Base-by-base conservation (phyloP, 2,113 vertebrate species). In the Micromys minutus region DNA sequence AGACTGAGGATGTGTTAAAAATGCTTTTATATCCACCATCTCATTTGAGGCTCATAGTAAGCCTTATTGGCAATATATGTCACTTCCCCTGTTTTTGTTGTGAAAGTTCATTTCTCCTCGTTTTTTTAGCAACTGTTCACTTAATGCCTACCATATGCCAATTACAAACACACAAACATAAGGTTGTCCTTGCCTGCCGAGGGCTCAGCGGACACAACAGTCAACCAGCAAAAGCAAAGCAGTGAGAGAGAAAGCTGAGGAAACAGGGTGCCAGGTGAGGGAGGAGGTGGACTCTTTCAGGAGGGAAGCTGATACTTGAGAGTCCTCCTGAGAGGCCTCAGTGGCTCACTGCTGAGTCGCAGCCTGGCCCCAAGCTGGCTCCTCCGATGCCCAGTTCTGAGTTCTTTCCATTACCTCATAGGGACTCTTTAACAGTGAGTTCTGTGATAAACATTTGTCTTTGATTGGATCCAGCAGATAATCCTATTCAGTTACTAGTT, bases 371-470 rank as follows among this genome's bases (percentile, higher is more conserved):
- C 52, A 42, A 76, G 57, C 45, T 50, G 61, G 17, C 50, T 88
- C 80, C 79, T 57, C 92, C 4, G 21, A 92, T 24, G 26, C 69
- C 45, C 19, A 8, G 24, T 57, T 22, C 3, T n/a, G 11, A 47
- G 31, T 47, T 17, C 67, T 94, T 95, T 95, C 95, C 83, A 39
- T 89, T 89, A 96, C 91, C 74, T 93, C 94, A 91, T 31, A 31
- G 39, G 26, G 74, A 59, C 26, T 69, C 77, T 47, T 91, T 74
- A 57, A 42, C 50, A n/a, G 52, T 34, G 39, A 65, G 87, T 92
- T 81, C 69, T 7, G 7, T 74, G 89, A 47, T 42, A 92, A 91
- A 72, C 75, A 29, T 13, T n/a, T 5, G 36, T 36, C 90, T 94
- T 85, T 63, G 42, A 45, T 63, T 90, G 34, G 45, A 83, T 76